Conservation (phyloP, 2,113 vertebrate species). For the Pelecanoides urinatrix region DNA sequence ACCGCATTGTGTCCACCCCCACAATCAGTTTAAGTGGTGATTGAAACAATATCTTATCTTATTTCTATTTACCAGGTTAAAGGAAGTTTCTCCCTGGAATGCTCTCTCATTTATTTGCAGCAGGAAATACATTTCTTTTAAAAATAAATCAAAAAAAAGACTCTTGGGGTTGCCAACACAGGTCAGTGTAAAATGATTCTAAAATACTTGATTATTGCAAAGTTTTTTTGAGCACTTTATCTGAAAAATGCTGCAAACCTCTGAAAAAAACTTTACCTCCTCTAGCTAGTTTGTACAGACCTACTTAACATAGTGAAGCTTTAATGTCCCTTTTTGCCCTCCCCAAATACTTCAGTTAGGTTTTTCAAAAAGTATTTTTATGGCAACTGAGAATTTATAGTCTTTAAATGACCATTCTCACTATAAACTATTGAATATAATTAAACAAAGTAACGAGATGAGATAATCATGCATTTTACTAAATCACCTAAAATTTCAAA, state of each 20-base stretch:
- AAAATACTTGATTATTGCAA: not conserved
- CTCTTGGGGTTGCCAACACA: not conserved
- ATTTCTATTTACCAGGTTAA: conserved; percentile 27
- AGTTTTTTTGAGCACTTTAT: not conserved
- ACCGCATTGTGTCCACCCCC: not conserved
- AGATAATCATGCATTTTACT: not conserved
- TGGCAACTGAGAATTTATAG: not conserved
- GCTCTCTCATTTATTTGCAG: not conserved
- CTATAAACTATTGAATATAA: not conserved
- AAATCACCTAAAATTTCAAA: not conserved
- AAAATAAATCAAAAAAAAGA: conserved; percentile 15
- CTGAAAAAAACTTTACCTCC: not conserved
- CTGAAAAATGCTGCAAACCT: not conserved
- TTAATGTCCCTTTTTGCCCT: not conserved
- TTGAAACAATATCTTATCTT: conserved; percentile 44
- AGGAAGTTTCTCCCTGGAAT: not conserved
- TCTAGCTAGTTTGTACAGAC: not conserved
- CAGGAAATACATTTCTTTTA: conserved; percentile 24
- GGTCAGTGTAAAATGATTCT: conserved; percentile 4
- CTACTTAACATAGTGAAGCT: not conserved
- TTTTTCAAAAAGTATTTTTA: not conserved
- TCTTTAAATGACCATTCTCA: not conserved
- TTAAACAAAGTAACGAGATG: not conserved
- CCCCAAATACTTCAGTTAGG: not conserved
- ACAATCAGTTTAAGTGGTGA: not conserved